phyloP scores from a whole-genome alignment of 1,140 invertebrate species.

The Dufourea novaeangliae region DNA sequence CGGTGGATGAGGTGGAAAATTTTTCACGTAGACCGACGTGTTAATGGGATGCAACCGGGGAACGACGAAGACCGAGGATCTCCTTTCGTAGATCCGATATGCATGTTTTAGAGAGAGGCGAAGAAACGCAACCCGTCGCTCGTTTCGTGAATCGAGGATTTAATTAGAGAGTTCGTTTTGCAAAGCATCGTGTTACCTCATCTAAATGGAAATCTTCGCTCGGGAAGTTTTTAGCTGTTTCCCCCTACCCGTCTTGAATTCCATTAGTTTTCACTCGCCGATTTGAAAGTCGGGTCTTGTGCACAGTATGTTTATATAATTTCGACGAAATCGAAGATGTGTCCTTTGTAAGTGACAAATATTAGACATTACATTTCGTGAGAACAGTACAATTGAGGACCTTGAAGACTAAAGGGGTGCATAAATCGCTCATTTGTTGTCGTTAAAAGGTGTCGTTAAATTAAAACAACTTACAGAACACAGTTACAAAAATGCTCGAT shows the following conservation, averaged over 20 bases:
- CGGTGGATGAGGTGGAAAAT: too few species aligned
- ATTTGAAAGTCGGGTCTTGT: neutral
- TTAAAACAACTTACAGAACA: too few species aligned
- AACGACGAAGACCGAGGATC: slow-evolving; percentile 36
- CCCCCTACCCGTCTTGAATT: neutral
- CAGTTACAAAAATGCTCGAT: too few species aligned
- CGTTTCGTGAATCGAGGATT: slow-evolving; percentile 18
- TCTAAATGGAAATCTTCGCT: neutral
- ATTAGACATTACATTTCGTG: too few species aligned
- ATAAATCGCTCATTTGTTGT: too few species aligned
- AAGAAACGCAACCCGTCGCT: slow-evolving; percentile 22
- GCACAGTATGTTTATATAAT: neutral
- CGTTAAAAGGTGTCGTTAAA: too few species aligned
- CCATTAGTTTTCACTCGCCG: neutral
- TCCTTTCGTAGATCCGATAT: slow-evolving; percentile 31
- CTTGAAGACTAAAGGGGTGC: too few species aligned
- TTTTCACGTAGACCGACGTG: slow-evolving; percentile 1
- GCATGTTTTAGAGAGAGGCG: slow-evolving; percentile 48
- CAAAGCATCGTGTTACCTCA: neutral
- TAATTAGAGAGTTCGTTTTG: neutral
- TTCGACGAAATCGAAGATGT: too few species aligned
- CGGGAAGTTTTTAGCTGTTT: neutral
- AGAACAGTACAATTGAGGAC: too few species aligned
- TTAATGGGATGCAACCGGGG: neutral
- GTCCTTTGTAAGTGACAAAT: too few species aligned